These are phyloP conservation scores for Odocoileus hemionus DNA, from an alignment of 2,113 vertebrate species.

Conservation along the genomic window DNA sequence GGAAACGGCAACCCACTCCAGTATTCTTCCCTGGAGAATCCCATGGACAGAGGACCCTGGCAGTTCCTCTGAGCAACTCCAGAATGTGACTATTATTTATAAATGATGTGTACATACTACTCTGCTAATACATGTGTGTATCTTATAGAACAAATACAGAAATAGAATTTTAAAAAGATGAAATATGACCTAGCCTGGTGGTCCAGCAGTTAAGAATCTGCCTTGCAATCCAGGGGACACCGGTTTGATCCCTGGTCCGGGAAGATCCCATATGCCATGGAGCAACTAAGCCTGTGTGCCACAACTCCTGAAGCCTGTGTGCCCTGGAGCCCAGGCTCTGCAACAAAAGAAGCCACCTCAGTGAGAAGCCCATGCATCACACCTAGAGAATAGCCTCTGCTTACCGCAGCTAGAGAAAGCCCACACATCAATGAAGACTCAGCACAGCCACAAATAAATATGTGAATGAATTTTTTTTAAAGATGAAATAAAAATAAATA, in stretches of 20 bases:
- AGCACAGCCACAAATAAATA: background rate
- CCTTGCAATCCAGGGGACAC: background rate
- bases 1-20: background rate
- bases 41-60: background rate
- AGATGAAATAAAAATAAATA: background rate
- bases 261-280: background rate
- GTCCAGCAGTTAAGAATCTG: background rate
- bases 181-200: background rate
- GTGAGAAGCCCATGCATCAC: background rate
- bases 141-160: background rate
- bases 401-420: fast-evolving
- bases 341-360: background rate
- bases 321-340: background rate
- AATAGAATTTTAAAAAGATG: background rate
- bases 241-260: background rate
- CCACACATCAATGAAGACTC: background rate
- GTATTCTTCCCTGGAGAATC: background rate
- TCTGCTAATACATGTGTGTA: background rate
- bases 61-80: background rate
- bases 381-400: background rate
- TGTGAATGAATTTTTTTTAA: background rate
- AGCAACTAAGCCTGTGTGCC: background rate
- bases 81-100: background rate
- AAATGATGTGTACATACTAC: background rate
- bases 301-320: background rate